Conservation (phyloP, 2,797 vertebrate species). For the Hylomyscus alleni region DNA sequence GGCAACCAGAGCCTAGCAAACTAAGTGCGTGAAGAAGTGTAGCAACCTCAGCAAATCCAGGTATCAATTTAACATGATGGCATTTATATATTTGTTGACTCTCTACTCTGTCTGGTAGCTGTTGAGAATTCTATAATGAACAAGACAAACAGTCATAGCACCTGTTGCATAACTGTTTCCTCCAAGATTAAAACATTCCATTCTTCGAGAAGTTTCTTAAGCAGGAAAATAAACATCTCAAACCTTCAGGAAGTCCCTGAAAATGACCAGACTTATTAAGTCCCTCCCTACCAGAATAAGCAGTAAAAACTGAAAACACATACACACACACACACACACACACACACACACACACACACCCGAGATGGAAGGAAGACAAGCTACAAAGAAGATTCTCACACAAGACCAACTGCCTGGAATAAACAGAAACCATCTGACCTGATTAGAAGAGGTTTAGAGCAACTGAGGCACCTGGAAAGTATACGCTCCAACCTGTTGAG, state of each 20-base stretch:
- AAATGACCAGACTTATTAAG: not conserved
- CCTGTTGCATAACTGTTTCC: not conserved
- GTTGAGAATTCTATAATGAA: not conserved
- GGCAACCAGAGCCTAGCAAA: not conserved
- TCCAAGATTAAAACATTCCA: not conserved
- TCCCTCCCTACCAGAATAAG: not conserved
- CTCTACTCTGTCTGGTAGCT: not conserved
- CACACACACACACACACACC: no score
- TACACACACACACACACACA: no score
- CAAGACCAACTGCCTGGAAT: not conserved
- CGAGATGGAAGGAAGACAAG: no score
- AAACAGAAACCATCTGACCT: not conserved
- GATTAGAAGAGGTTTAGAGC: not conserved
- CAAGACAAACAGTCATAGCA: not conserved
- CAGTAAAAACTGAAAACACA: not conserved
- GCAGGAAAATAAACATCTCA: not conserved
- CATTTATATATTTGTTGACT: not conserved
- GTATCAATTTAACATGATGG: not conserved
- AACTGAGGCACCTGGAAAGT: not conserved
- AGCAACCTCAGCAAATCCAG: not conserved
- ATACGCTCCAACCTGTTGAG: not conserved
- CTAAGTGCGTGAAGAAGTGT: not conserved
- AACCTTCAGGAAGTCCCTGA: not conserved
- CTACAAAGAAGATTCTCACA: not conserved
- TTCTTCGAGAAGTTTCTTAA: not conserved